Evolutionary conservation across 2,888 invertebrate species (phyloP).

Genomic region (Drosophila nr. medialis): DNA sequence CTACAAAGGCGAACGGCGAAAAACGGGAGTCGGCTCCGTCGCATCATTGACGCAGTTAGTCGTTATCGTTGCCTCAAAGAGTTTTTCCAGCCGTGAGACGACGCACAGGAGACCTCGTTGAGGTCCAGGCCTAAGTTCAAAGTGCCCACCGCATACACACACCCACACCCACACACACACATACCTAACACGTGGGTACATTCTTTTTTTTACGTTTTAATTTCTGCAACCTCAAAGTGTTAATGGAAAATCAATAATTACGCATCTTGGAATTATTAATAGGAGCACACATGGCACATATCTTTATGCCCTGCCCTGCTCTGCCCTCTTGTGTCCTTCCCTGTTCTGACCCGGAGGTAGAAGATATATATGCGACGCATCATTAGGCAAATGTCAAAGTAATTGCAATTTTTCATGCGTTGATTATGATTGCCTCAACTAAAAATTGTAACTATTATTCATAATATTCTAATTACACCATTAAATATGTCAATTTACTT

Average conservation of each 20-base stretch:
- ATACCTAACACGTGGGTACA: constrained; percentile 42
- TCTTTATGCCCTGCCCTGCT: constrained; percentile 18
- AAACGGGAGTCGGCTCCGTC: constrained; percentile 33
- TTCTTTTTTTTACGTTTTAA: constrained; percentile 26
- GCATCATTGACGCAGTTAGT: constrained; percentile 23
- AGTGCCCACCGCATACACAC: constrained; percentile 55
- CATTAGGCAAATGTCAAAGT: constrained; percentile 22
- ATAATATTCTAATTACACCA: constrained; percentile 1
- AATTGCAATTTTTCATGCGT: constrained; percentile 28
- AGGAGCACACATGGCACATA: constrained; percentile 42
- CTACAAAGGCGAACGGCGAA: constrained; percentile 62
- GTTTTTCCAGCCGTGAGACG: constrained; percentile 65
- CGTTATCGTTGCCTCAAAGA: constrained; percentile 61
- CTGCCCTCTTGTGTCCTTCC: constrained; percentile 5
- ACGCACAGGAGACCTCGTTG: constrained; percentile 48
- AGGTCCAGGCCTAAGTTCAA: constrained; percentile 72
- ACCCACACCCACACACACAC: constrained; percentile 34
- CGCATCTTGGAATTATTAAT: constrained; percentile 82
- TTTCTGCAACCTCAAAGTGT: constrained; percentile 63
- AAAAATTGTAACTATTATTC: constrained; percentile 3
- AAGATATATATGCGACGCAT: constrained; percentile 11
- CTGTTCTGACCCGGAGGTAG: background rate
- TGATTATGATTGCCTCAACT: constrained; percentile 4
- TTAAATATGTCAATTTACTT: background rate
- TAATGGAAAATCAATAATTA: constrained; percentile 82